A percentile compares a stretch with the other conserved stretches of the same genome.
phyloP scores from a whole-genome alignment of 2,888 invertebrate genomes.

The Neelides folsomi region DNA sequence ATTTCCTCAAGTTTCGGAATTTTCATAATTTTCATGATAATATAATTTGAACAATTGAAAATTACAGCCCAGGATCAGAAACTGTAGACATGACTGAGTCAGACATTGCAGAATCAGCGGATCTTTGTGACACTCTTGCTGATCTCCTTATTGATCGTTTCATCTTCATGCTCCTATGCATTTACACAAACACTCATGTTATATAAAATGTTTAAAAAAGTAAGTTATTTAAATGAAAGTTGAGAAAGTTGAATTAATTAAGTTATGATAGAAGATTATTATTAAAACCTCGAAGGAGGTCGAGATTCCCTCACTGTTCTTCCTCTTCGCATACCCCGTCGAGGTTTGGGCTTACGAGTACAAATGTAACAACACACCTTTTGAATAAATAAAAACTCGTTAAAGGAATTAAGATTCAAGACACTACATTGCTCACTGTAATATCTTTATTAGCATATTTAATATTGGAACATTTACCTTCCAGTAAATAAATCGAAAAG shows the following conservation, averaged over 20 bases:
- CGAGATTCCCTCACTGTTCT: constrained; percentile 21
- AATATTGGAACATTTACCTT: constrained; percentile 37
- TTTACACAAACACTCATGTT: too few relatives aligned
- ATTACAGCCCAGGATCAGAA: constrained; percentile 28
- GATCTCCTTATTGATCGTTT: constrained; percentile 44
- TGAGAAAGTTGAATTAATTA: background rate
- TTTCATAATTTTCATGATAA: too few relatives aligned
- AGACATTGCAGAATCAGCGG: constrained; percentile 49
- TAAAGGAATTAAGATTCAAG: background rate
- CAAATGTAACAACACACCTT: constrained; percentile 74
- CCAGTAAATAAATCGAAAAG: constrained; percentile 86
- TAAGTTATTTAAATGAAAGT: background rate
- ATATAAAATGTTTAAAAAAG: background rate
- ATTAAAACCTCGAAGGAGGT: constrained; percentile 18
- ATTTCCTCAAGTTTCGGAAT: too few relatives aligned
- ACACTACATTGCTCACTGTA: too few relatives aligned
- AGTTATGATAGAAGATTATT: constrained; percentile 6
- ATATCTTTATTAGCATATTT: constrained; percentile 1
- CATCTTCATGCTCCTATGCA: constrained; percentile 20
- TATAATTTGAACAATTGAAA: background rate
- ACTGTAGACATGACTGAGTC: constrained; percentile 29
- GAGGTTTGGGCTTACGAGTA: constrained; percentile 56
- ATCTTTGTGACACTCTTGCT: constrained; percentile 46
- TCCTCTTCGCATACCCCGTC: constrained; percentile 20
- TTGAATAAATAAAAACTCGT: background rate